phyloP scores from a whole-genome alignment of 1,140 invertebrate genomes.

The Drosophila orosa region DNA sequence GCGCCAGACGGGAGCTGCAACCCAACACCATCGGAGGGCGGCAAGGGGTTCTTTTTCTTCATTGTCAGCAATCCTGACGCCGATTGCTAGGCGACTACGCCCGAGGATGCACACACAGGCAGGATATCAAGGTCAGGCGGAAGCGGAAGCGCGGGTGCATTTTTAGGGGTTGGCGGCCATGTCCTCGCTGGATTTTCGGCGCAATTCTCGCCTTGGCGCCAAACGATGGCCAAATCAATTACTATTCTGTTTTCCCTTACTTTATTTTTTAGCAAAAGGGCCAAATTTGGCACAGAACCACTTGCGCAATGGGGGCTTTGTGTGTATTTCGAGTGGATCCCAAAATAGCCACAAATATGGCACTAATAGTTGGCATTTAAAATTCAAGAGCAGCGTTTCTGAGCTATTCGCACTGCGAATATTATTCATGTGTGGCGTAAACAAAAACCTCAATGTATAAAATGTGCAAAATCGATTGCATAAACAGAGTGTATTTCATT shows the following conservation, averaged over 20 bases:
- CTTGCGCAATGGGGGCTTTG: slow-evolving; percentile 23
- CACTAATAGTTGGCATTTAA: slow-evolving; percentile 30
- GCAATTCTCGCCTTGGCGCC: slow-evolving; percentile 29
- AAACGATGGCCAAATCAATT: slow-evolving; percentile 40
- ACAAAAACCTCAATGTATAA: slow-evolving; percentile 49
- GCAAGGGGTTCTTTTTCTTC: not conserved
- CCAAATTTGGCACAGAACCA: not conserved
- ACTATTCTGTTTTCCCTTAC: not conserved
- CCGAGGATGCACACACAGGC: slow-evolving; percentile 9
- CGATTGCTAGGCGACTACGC: slow-evolving; percentile 22
- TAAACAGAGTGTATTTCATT: slow-evolving; percentile 64
- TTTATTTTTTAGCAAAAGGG: slow-evolving; percentile 12
- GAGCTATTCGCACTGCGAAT: slow-evolving; percentile 18
- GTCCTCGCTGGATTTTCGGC: slow-evolving; percentile 17
- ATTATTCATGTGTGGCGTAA: slow-evolving; percentile 9
- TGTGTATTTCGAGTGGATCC: slow-evolving; percentile 9
- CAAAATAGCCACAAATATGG: slow-evolving; percentile 46
- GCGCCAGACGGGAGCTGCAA: slow-evolving; percentile 1
- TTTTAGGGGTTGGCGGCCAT: not conserved
- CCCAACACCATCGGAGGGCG: slow-evolving; percentile 2
- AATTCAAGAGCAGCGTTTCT: slow-evolving; percentile 8
- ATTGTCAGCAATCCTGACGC: slow-evolving; percentile 7
- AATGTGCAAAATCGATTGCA: slow-evolving; percentile 74
- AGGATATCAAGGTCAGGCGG: slow-evolving; percentile 30
- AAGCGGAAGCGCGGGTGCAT: slow-evolving; percentile 5